Evolutionary conservation across 64 coral and sea anemone species (phyloP).

Genomic region (Porites lutea): DNA sequence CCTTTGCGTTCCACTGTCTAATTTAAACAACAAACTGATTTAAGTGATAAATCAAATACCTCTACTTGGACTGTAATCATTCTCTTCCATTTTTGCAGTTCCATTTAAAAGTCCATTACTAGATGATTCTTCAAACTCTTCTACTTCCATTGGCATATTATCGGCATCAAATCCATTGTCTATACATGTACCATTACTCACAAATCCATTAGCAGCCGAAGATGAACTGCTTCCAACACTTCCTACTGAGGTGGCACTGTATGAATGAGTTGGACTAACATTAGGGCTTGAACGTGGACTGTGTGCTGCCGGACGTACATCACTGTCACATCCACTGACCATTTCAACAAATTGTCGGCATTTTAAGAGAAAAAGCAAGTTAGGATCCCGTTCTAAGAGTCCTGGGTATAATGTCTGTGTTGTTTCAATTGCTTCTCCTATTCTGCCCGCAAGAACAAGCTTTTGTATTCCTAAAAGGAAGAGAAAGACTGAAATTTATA

Average conservation of each 20-base stretch:
- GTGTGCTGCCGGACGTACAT: conserved; percentile 87
- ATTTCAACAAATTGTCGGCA: conserved; percentile 99
- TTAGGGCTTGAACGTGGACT: conserved; percentile 97
- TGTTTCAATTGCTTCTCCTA: conserved; percentile 99
- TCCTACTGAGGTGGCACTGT: conserved; percentile 75
- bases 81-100: conserved; percentile 71
- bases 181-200: conserved; percentile 89
- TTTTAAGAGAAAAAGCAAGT: conserved; percentile 95
- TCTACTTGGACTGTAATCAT: conserved; percentile 56
- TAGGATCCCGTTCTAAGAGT: conserved; percentile 95
- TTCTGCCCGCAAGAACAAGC: conserved; percentile 91
- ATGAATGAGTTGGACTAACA: conserved; percentile 93
- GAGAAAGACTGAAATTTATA: conserved; percentile 1
- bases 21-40: not conserved
- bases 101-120: conserved; percentile 79
- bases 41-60: not conserved
- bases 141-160: conserved; percentile 91
- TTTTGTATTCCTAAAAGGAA: conserved; percentile 95
- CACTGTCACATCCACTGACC: conserved; percentile 97
- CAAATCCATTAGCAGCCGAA: conserved; percentile 86
- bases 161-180: conserved; percentile 97
- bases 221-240: conserved; percentile 79
- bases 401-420: conserved; percentile 98
- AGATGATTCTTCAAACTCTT: conserved; percentile 71
- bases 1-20: not conserved